A percentile compares a stretch with the other conserved stretches of the same genome.
These are phyloP conservation scores for Drosophila rhopaloa DNA, from an alignment of 1,140 invertebrate species.

Conservation along the genomic window DNA sequence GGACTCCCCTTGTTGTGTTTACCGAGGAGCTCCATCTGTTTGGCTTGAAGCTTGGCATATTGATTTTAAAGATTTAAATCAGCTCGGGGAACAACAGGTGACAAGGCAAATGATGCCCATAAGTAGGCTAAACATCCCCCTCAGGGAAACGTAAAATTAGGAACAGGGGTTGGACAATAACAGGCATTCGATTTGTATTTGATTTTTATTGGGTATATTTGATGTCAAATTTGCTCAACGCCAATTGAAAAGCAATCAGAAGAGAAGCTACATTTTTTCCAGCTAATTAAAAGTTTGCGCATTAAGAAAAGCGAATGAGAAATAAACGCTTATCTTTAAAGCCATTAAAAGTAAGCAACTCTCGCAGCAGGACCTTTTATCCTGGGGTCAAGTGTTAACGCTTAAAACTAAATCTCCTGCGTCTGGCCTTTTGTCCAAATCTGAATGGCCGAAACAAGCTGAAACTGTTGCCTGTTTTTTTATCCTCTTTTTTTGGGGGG, in stretches of 20 bases:
- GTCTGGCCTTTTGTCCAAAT: constrained; percentile 67
- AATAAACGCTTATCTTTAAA: constrained; percentile 61
- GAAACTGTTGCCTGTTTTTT: constrained; percentile 39
- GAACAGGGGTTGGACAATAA: neutral
- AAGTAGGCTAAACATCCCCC: constrained; percentile 67
- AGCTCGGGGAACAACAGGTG: constrained; percentile 63
- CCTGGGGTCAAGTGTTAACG: constrained; percentile 46
- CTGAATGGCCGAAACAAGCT: constrained; percentile 39
- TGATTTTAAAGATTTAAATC: constrained; percentile 78
- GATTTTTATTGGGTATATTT: constrained; percentile 33
- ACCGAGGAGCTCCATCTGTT: constrained; percentile 46
- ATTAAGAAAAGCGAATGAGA: constrained; percentile 44
- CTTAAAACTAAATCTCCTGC: constrained; percentile 49
- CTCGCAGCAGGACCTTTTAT: constrained; percentile 29
- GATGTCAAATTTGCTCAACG: constrained; percentile 46
- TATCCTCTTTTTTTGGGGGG: constrained; percentile 18
- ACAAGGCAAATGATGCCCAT: constrained; percentile 46
- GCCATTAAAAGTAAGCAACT: constrained; percentile 60
- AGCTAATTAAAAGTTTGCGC: constrained; percentile 75
- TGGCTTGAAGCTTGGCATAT: constrained; percentile 63
- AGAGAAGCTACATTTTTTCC: constrained; percentile 9
- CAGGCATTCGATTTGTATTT: constrained; percentile 62
- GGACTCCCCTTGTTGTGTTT: constrained; percentile 30
- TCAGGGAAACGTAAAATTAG: neutral
- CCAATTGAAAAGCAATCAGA: constrained; percentile 57